Base-by-base conservation (phyloP, 2,888 invertebrate genomes). In the Arctia plantaginis region DNA sequence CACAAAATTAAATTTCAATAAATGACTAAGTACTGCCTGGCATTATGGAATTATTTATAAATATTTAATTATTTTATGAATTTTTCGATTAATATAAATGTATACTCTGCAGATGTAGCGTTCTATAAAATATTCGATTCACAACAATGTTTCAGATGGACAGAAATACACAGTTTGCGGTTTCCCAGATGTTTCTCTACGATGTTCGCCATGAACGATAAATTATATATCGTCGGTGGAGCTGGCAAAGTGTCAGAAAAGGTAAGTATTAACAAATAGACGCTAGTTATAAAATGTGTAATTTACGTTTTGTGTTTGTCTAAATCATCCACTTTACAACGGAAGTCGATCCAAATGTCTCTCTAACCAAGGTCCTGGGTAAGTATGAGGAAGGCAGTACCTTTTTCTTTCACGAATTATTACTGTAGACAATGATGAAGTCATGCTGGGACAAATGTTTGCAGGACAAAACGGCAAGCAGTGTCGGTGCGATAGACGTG, bases 171-270 rank as follows among this genome's bases (percentile, higher is more conserved):
- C 77, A 93, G 89, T 80, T 88, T 97, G 66, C 92, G 96, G 35
- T 96, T 96, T 83, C 96, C 96, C 2, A 91, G 95, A 82, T 95
- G 95, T 93, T 93, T 97, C 90, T 92, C 97, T 75, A 94, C 95
- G 80, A 84, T 96, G 85, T 93, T 96, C 83, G 91, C 96, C 18
- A 96, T 96, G 93, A 96, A 96, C 74, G 96, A 97, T 85, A 95
- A 95, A 77, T 88, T 97, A 66, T 97, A 96, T 86, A 90, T 97
- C 55, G 95, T 97, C 74, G 98, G 97, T 0, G 97, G 97, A 3
- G 97, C 97, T 62, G 97, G 96, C 6, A 96, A 96, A 86, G 90
- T 95, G 10, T 88, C 93, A 6, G 95, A 95, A 72, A 96, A 94
- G 90, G 95, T 93, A 80, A 70, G 69, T 33, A 62, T 20, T 47